phyloP scores from a whole-genome alignment of 2,888 invertebrate species.

The Drosophila mercatorum region DNA sequence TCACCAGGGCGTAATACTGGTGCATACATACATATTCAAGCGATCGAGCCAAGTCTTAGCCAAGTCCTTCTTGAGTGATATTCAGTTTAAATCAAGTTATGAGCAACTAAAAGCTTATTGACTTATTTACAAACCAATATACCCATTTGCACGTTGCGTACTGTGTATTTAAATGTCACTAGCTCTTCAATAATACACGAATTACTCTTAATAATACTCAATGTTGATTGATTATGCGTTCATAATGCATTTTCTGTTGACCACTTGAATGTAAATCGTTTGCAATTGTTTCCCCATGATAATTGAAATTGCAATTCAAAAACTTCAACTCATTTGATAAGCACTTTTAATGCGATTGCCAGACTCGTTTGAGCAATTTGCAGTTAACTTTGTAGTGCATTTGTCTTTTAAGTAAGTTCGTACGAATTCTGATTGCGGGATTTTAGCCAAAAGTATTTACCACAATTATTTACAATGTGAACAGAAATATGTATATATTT shows the following conservation, averaged over 20 bases:
- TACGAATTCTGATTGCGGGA: conserved; percentile 7
- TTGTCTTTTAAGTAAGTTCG: conserved; percentile 1
- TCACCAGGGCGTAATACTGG: not conserved
- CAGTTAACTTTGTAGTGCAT: not conserved
- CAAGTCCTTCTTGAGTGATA: too few relatives aligned
- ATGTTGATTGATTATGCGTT: conserved; percentile 30
- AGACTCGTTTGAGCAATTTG: not conserved
- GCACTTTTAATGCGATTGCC: not conserved
- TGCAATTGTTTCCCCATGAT: conserved; percentile 13
- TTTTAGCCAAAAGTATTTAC: conserved; percentile 22
- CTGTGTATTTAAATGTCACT: conserved; percentile 7
- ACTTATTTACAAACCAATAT: not conserved
- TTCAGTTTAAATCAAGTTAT: not conserved
- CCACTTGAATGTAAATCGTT: conserved; percentile 21
- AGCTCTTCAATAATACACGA: conserved; percentile 14
- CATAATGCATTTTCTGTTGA: not conserved
- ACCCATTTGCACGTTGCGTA: not conserved
- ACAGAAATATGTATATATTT: not conserved
- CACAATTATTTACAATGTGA: conserved; percentile 22
- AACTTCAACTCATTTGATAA: not conserved
- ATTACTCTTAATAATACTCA: conserved; percentile 8
- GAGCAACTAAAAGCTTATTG: not conserved
- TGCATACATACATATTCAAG: not conserved
- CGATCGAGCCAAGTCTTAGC: too few relatives aligned
- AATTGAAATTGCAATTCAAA: not conserved